A percentile compares a stretch with the other conserved stretches of the same genome.
These are phyloP conservation scores for Mesoligia furuncula DNA, from an alignment of 2,888 invertebrate species.

Conservation along the genomic window DNA sequence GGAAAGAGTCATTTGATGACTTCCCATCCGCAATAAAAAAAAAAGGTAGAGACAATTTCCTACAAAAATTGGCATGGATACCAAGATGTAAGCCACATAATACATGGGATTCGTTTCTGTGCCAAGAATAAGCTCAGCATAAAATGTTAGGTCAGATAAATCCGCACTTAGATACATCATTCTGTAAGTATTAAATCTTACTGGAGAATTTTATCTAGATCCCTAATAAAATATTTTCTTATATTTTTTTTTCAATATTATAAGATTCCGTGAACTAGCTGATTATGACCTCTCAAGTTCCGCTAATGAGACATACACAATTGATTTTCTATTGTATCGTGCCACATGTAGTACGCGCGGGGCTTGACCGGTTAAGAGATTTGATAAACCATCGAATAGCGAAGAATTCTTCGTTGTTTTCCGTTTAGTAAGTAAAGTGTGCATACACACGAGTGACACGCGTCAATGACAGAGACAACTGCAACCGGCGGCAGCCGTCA, in stretches of 20 bases:
- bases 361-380: no score
- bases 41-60: slow-evolving; percentile 13
- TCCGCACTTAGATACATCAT: background rate
- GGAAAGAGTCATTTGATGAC: no score
- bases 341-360: no score
- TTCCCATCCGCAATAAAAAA: no score
- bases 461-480: no score
- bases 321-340: no score
- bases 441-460: no score
- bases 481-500: no score
- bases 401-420: background rate
- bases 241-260: background rate
- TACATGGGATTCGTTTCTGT: slow-evolving; percentile 17
- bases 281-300: no score
- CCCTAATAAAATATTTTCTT: background rate
- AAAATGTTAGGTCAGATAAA: slow-evolving; percentile 15
- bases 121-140: slow-evolving; percentile 30
- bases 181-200: background rate
- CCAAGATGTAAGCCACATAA: background rate
- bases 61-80: slow-evolving; percentile 25
- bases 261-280: slow-evolving; percentile 7
- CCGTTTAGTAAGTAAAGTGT: no score
- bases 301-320: no score
- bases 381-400: background rate
- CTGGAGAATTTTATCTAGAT: slow-evolving; percentile 1